Conservation (phyloP, 2,888 invertebrate species). For the Thelaira solivaga region DNA sequence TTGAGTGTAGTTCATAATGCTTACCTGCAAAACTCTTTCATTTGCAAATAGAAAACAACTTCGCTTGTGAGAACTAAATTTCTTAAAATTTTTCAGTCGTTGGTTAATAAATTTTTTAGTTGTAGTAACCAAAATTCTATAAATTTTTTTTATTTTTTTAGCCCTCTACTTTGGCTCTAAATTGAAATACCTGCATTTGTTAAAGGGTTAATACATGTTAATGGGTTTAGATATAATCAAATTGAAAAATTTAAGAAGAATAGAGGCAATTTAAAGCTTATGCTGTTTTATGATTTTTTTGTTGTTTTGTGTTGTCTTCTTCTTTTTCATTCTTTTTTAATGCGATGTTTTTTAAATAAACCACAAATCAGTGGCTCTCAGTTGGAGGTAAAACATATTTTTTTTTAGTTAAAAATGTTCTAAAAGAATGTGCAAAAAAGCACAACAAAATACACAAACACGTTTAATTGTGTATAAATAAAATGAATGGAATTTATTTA, state of each 20-base stretch:
- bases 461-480: too few relatives aligned
- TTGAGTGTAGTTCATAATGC: too few relatives aligned
- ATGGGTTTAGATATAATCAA: conserved; percentile 31
- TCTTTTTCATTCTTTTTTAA: neutral
- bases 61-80: too few relatives aligned
- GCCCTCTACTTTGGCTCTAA: neutral
- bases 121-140: too few relatives aligned
- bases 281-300: conserved; percentile 4
- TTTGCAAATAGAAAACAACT: too few relatives aligned
- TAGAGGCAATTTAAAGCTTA: conserved; percentile 26
- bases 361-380: conserved; percentile 11
- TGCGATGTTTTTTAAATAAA: conserved; percentile 10
- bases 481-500: too few relatives aligned
- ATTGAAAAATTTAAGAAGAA: conserved; percentile 34
- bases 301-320: neutral
- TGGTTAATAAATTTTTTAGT: too few relatives aligned
- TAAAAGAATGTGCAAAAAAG: conserved; percentile 11
- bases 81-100: too few relatives aligned
- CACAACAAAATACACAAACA: neutral
- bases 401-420: conserved; percentile 15
- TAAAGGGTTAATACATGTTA: conserved; percentile 32
- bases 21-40: too few relatives aligned
- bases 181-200: neutral
- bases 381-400: conserved; percentile 29
- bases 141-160: too few relatives aligned